These are phyloP conservation scores for Dicrurus megarhynchus DNA, from an alignment of 2,113 vertebrate genomes.

Conservation along the genomic window DNA sequence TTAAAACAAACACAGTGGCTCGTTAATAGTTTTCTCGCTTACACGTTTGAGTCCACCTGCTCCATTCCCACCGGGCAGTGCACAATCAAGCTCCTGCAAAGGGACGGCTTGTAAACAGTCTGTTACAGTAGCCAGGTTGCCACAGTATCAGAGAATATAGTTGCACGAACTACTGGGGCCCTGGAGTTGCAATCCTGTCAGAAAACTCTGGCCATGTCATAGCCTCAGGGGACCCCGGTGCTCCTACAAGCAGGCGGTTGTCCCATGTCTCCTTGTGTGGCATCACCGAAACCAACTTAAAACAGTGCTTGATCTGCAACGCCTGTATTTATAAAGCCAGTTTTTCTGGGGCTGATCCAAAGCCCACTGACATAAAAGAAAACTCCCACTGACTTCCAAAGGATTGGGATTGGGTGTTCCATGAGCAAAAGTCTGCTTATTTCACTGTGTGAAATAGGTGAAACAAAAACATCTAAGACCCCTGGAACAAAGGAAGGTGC, in stretches of 20 bases:
- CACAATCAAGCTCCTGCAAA: background rate
- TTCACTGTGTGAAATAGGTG: background rate
- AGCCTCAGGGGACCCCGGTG: background rate
- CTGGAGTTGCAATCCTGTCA: background rate
- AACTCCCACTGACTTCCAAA: background rate
- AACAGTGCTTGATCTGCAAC: background rate
- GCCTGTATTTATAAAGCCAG: background rate
- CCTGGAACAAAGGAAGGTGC: background rate
- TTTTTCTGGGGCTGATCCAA: background rate
- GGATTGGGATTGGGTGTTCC: background rate
- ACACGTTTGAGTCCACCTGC: background rate
- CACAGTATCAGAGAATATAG: background rate
- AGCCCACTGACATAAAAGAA: background rate
- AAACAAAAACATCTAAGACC: background rate
- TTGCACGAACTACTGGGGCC: rapidly evolving
- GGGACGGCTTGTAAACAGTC: background rate
- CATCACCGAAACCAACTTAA: background rate
- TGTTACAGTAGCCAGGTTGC: background rate
- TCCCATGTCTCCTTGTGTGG: background rate
- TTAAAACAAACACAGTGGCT: background rate
- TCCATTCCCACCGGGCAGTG: background rate
- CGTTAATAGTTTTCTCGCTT: rapidly evolving
- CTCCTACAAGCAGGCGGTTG: background rate
- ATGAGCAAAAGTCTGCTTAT: background rate
- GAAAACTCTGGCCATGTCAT: background rate